Evolutionary conservation across 2,113 vertebrate species (phyloP).

Genomic region (Recurvirostra avosetta): DNA sequence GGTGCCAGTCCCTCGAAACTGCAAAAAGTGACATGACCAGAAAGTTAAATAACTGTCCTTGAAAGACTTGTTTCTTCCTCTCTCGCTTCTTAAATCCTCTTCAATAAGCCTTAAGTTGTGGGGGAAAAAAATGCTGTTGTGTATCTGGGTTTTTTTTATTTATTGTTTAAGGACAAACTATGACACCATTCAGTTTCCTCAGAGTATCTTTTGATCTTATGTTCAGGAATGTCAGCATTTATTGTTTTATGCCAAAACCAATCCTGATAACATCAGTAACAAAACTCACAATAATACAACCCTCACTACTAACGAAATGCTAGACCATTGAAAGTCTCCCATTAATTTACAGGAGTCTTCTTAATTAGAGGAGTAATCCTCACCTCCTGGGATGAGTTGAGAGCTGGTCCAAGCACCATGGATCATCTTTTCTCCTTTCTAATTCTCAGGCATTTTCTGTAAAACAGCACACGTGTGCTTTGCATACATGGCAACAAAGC

Average conservation of each 20-base stretch:
- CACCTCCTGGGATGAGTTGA: not conserved
- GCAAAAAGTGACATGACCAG: not conserved
- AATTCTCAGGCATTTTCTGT: not conserved
- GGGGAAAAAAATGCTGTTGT: not conserved
- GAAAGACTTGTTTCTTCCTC: not conserved
- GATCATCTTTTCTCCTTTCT: not conserved
- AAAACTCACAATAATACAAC: not conserved
- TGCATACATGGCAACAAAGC: not conserved
- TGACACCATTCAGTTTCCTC: not conserved
- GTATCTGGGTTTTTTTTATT: not conserved
- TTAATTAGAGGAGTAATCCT: not conserved
- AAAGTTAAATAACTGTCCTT: not conserved
- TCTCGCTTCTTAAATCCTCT: not conserved
- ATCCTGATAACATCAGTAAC: not conserved
- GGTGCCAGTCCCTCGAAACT: not conserved
- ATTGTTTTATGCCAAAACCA: not conserved
- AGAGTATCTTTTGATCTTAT: not conserved
- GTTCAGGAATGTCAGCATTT: not conserved
- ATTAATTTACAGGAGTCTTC: not conserved
- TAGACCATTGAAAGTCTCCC: not conserved
- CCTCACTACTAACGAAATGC: not conserved
- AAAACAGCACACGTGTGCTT: not conserved
- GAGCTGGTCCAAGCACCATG: not conserved
- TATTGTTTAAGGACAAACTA: not conserved
- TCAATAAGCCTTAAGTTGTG: not conserved